phyloP scores from a whole-genome alignment of 2,888 invertebrate genomes.

The Tromatobia lineatoria region DNA sequence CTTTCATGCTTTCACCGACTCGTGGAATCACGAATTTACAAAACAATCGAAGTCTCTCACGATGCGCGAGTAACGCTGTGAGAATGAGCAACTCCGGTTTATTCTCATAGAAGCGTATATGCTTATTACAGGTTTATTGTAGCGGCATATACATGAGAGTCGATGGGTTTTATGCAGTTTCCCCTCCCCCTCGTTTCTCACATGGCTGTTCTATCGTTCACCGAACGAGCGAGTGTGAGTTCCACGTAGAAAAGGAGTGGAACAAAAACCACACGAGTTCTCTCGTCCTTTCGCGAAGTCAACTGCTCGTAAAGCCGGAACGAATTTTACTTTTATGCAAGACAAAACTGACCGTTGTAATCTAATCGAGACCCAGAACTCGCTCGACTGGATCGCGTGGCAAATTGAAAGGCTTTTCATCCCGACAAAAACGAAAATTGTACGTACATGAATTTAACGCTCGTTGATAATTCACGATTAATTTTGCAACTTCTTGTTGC shows the following conservation, averaged over 20 bases:
- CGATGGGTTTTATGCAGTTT: slow-evolving; percentile 27
- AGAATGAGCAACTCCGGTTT: slow-evolving; percentile 35
- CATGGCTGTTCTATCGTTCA: slow-evolving; percentile 6
- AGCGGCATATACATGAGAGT: slow-evolving; percentile 21
- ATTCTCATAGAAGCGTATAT: slow-evolving; percentile 51
- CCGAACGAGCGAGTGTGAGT: neutral
- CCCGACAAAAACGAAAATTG: neutral
- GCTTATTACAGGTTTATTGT: slow-evolving; percentile 25
- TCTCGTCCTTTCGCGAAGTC: slow-evolving; percentile 21
- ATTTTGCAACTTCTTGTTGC: neutral
- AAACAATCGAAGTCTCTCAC: slow-evolving; percentile 63
- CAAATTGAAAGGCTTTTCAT: neutral
- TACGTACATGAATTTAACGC: neutral
- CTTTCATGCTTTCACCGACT: slow-evolving; percentile 62
- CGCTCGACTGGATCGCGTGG: neutral
- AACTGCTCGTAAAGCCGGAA: slow-evolving; percentile 35
- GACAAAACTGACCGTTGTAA: slow-evolving; percentile 15
- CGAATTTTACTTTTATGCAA: slow-evolving; percentile 22
- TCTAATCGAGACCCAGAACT: slow-evolving; percentile 15
- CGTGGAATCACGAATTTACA: slow-evolving; percentile 53
- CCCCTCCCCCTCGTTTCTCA: slow-evolving; percentile 18
- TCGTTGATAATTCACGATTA: neutral
- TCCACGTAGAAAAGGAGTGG: slow-evolving; percentile 8
- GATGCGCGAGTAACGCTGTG: slow-evolving; percentile 26
- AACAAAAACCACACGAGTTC: slow-evolving; percentile 19